phyloP scores from a whole-genome alignment of 2,888 invertebrate genomes.

The Brassicogethes aeneus region DNA sequence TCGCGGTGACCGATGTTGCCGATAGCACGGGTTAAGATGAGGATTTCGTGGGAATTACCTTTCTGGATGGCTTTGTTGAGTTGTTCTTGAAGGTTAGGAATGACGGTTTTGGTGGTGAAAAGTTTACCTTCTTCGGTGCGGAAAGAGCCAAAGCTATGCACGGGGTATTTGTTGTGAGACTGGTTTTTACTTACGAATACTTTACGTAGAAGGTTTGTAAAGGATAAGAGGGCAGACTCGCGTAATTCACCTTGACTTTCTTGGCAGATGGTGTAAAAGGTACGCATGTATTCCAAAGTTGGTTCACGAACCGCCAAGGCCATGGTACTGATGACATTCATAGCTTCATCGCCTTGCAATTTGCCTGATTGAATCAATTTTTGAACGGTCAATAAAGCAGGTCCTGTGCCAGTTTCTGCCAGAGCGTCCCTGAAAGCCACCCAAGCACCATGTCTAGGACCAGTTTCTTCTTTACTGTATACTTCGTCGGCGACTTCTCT shows the following conservation, averaged over 20 bases:
- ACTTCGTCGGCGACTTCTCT: conserved; percentile 45
- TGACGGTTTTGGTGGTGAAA: conserved; percentile 47
- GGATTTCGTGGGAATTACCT: conserved; percentile 50
- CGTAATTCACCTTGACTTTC: conserved; percentile 46
- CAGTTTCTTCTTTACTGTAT: conserved; percentile 36
- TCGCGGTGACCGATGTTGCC: conserved; percentile 56
- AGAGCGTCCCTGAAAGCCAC: conserved; percentile 57
- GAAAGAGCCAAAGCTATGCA: conserved; percentile 55
- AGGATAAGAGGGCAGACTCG: conserved; percentile 50
- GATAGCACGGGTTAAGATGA: conserved; percentile 54
- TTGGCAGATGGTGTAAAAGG: conserved; percentile 49
- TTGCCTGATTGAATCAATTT: conserved; percentile 50
- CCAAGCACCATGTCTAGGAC: conserved; percentile 45
- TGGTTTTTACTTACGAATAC: conserved; percentile 51
- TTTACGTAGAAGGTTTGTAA: conserved; percentile 50
- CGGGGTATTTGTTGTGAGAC: conserved; percentile 53
- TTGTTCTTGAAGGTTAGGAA: conserved; percentile 49
- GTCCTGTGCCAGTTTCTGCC: conserved; percentile 58
- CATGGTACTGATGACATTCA: conserved; percentile 47
- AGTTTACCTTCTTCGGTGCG: conserved; percentile 41
- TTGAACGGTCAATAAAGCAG: conserved; percentile 53
- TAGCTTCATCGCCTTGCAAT: conserved; percentile 48
- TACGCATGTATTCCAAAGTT: conserved; percentile 51
- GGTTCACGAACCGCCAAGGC: conserved; percentile 50
- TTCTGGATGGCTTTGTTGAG: conserved; percentile 47